Base-by-base conservation (phyloP, 2,113 vertebrate species). In the Corythornis madagascariensis region DNA sequence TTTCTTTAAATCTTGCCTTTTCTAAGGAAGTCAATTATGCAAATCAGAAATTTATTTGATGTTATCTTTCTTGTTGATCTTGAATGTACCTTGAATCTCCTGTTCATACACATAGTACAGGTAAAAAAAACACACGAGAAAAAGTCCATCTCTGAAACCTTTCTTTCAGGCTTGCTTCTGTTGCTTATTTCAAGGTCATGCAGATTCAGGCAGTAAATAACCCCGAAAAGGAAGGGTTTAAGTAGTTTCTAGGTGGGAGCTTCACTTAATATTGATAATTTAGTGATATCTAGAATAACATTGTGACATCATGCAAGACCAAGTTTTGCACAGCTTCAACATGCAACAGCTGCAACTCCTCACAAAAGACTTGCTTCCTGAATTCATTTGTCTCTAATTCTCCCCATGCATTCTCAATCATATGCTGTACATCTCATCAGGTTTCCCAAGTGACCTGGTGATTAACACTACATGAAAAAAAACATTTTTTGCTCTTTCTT, bases 231-330 rank as follows among this genome's bases (percentile, higher is more conserved):
- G 10, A 3, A 9, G 2, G 3, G 4, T 73, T 56, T 53, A 48
- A 38, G 8, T 16, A 21, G 20, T 73, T 80, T 81, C n/a, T 77
- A 40, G 11, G 19, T 63, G 4, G 17, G 14, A 82, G 1, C 3
- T 29, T 67, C 40, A 50, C 13, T 88, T 79, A 55, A 13, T 47
- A 42, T 20, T 64, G 16, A 33, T 72, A 75, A 63, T 21, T 64
- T 72, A 56, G 21, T 52, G 25, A 22, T 33, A 52, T 21, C 21
- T 87, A 59, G 33, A 50, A 53, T 50, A 73, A 40, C 11, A 14
- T 63, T 2, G 1, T 48, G 47, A 26, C 35, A 38, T 56, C 3
- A 42, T 10, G 15, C 1, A 2, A 63, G 19, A 35, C 13, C 43
- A 47, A 77, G 10, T 77, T 87, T 66, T 67, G 29, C 2, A 2